Percentiles rank a stretch among this genome's conserved stretches.
Conservation (phyloP, 1,140 invertebrate genomes). For the Drosophila kepulauana region DNA sequence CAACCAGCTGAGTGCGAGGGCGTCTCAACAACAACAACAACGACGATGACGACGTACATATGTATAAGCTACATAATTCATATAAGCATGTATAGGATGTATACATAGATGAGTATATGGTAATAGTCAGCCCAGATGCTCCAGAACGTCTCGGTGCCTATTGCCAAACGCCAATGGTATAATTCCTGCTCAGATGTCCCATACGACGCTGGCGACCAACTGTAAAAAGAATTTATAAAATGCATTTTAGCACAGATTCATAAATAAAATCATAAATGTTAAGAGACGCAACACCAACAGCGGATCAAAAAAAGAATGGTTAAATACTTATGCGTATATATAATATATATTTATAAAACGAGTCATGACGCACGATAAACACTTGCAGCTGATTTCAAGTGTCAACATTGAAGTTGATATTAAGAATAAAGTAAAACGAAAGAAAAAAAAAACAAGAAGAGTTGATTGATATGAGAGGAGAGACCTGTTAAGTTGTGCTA, state of each 20-base stretch:
- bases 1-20: conserved; percentile 27
- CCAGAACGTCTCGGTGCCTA: conserved; percentile 41
- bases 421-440: conserved; percentile 4
- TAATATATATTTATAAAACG: conserved; percentile 31
- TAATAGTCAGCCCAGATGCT: conserved; percentile 27
- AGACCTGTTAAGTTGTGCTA: conserved; percentile 41
- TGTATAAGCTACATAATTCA: conserved; percentile 31
- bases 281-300: conserved; percentile 53
- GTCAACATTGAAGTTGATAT: conserved; percentile 36
- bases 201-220: conserved; percentile 83
- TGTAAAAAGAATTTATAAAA: conserved; percentile 56
- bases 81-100: conserved; percentile 25
- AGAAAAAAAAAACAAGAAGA: neutral
- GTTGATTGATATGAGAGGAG: conserved; percentile 12
- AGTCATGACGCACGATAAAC: conserved; percentile 52
- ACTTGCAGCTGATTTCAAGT: conserved; percentile 45
- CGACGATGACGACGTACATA: conserved; percentile 35
- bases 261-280: neutral
- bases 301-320: conserved; percentile 37
- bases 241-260: conserved; percentile 32
- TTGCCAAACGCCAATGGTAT: conserved; percentile 80
- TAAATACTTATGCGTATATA: conserved; percentile 18
- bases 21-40: conserved; percentile 44
- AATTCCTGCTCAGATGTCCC: conserved; percentile 83
- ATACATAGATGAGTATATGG: conserved; percentile 37